These are phyloP conservation scores for Heterodera filipjevi DNA, from an alignment of 2,888 invertebrate species.

Conservation along the genomic window DNA sequence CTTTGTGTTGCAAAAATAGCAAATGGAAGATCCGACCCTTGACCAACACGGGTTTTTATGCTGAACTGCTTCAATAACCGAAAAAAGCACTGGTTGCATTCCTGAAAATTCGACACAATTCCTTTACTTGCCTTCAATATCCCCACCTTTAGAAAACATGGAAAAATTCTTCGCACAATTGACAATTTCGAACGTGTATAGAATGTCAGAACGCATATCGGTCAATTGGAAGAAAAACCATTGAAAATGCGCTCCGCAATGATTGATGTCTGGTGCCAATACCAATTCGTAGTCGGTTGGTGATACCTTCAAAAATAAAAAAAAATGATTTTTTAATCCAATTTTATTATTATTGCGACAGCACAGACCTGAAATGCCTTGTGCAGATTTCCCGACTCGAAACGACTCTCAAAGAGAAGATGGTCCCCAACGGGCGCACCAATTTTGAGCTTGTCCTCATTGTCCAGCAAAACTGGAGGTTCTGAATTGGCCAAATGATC, in stretches of 20 bases:
- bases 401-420: slow-evolving; percentile 80
- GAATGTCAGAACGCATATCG: slow-evolving; percentile 75
- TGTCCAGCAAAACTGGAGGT: slow-evolving; percentile 70
- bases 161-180: slow-evolving; percentile 85
- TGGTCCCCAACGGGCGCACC: slow-evolving; percentile 58
- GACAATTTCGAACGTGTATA: slow-evolving; percentile 82
- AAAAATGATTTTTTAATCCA: slow-evolving; percentile 10
- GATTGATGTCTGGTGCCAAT: slow-evolving; percentile 81
- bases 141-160: slow-evolving; percentile 78
- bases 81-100: slow-evolving; percentile 85
- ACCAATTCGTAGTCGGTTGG: slow-evolving; percentile 80
- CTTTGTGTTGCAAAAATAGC: slow-evolving; percentile 77
- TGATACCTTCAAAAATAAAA: slow-evolving; percentile 23
- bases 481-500: slow-evolving; percentile 67
- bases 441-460: slow-evolving; percentile 75
- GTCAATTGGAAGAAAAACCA: slow-evolving; percentile 88
- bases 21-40: slow-evolving; percentile 77
- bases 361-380: slow-evolving; percentile 77
- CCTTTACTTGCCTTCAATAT: slow-evolving; percentile 43
- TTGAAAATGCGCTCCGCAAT: slow-evolving; percentile 75
- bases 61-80: slow-evolving; percentile 75
- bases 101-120: slow-evolving; percentile 66
- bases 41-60: slow-evolving; percentile 72
- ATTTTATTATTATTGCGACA: not conserved
- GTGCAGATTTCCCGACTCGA: slow-evolving; percentile 83